phyloP scores from a whole-genome alignment of 2,797 vertebrate genomes.

The Mycteria americana region DNA sequence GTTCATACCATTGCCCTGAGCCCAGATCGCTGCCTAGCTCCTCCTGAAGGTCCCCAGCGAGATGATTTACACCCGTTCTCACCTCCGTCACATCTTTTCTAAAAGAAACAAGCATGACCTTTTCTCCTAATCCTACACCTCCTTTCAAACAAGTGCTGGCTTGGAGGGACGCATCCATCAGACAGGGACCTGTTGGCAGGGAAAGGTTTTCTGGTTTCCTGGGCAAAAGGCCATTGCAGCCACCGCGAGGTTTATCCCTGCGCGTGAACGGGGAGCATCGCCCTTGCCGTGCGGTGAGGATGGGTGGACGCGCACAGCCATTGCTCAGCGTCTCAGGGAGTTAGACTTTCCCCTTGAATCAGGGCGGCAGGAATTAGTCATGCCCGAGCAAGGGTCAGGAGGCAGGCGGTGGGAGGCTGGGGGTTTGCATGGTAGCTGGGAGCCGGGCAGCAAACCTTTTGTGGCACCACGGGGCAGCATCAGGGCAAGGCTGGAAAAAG shows the following conservation, averaged over 20 bases:
- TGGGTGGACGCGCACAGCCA: neutral
- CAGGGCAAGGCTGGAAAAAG: neutral
- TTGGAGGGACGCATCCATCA: neutral
- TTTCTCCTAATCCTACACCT: neutral
- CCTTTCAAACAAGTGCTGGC: neutral
- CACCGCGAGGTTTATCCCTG: neutral
- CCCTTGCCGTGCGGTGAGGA: neutral
- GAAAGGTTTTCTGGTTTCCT: neutral
- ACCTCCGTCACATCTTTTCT: neutral
- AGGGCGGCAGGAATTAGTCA: neutral
- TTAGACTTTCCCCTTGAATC: neutral
- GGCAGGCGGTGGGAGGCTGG: neutral
- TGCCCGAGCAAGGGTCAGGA: neutral
- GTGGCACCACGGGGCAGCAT: neutral
- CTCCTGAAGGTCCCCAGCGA: neutral
- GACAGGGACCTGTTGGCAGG: neutral
- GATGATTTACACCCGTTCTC: neutral
- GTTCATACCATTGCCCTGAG: accelerated
- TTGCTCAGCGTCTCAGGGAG: neutral
- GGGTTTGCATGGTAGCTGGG: neutral
- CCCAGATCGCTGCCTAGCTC: neutral
- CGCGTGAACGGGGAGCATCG: accelerated
- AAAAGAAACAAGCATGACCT: neutral
- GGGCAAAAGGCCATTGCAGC: neutral
- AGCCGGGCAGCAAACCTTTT: neutral